Base-by-base conservation (phyloP, 2,797 vertebrate species). In the Hafferia zeledoni region DNA sequence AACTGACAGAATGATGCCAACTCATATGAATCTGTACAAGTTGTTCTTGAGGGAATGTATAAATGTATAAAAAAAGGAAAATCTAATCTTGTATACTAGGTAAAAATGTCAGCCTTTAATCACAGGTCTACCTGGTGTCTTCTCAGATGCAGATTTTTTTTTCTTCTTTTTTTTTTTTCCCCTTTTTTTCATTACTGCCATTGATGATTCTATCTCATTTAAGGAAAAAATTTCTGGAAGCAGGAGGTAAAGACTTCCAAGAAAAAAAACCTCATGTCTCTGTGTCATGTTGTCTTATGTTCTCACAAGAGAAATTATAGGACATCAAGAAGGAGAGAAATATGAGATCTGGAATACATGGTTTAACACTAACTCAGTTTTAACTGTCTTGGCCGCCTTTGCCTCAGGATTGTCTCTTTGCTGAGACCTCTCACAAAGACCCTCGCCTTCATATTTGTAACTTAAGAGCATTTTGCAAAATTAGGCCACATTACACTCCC, bases 101-200 rank as follows among this genome's bases (percentile, higher is more conserved):
- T 90, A 83, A 81, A 91, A 95, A 77, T 31, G 74, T 90, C 93
- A 95, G 6, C 46, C 84, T 94, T 95, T 95, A 94, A 95, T 94
- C 79, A 72, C 65, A 81, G 16, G 25, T 87, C 53, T 95, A 91
- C 89, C 87, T 96, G 76, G 9, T n/a, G 14, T 69, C 85, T 91
- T 94, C 87, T 91, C 33, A 87, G 68, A 85, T 67, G 47, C 25
- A 79, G 25, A 11, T 2, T 52, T 49, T 31, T 35, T 63, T 56
- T 31, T n/a, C 6, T 39, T 15, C 30, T 25, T 17, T 37, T 39
- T 10, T 41, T 3, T 37, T 27, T 43, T 53, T 64, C 41, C 35
- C 22, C 9, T 8, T 41, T 41, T 28, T 37, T 59, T 71, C 13
- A 23, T 89, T 89, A 12, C 15, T 70, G 17, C 11, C 52, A 31